Conservation (phyloP, 1,140 invertebrate genomes). For the Ips typographus region DNA sequence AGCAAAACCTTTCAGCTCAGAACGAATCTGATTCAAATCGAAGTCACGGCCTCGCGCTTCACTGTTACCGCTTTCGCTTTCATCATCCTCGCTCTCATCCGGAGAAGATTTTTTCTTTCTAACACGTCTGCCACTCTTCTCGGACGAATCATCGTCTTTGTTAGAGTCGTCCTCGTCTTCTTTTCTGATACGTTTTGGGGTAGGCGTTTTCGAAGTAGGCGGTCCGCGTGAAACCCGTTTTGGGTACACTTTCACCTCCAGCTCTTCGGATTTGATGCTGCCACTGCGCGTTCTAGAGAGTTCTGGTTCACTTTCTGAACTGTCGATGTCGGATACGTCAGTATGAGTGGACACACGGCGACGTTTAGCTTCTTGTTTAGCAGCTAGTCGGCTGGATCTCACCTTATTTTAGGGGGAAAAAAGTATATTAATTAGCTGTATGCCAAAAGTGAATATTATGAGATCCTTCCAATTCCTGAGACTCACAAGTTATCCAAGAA, state of each 20-base stretch:
- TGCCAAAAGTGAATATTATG: no score
- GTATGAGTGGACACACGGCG: conserved; percentile 60
- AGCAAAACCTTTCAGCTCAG: conserved; percentile 77
- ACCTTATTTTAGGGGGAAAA: no score
- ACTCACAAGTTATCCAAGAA: no score
- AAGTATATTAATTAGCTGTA: no score
- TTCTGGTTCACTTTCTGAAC: conserved; percentile 49
- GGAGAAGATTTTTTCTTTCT: conserved; percentile 7
- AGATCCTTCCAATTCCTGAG: no score
- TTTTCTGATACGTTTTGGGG: conserved; percentile 17
- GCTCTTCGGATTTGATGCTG: conserved; percentile 52
- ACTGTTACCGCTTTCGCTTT: conserved; percentile 48
- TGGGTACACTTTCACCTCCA: conserved; percentile 39
- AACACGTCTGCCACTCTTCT: conserved; percentile 40
- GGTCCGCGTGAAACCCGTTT: conserved; percentile 26
- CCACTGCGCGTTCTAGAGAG: conserved; percentile 44
- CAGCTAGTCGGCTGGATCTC: conserved; percentile 39
- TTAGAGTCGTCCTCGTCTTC: conserved; percentile 44
- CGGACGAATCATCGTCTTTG: conserved; percentile 48
- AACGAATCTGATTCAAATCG: conserved; percentile 80
- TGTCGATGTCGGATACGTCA: conserved; percentile 57
- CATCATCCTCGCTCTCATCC: conserved; percentile 29
- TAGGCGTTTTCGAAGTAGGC: neutral
- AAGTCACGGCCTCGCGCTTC: conserved; percentile 69
- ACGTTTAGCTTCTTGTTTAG: conserved; percentile 23